Evolutionary conservation across 2,113 vertebrate genomes (phyloP), one percentile per base, ranked within the genome.

Genomic region (Daphoenositta chrysoptera): DNA sequence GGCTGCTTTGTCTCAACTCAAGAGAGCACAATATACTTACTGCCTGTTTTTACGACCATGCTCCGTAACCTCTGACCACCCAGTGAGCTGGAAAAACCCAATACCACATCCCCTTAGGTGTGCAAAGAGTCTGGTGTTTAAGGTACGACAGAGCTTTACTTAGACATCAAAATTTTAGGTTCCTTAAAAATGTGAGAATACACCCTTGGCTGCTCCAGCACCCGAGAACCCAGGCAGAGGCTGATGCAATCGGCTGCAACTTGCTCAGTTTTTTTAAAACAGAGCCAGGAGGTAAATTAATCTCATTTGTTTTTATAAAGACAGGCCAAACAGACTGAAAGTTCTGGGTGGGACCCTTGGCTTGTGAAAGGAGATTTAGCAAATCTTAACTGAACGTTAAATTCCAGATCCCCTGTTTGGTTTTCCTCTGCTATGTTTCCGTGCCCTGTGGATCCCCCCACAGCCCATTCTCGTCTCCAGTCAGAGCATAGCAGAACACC

Each of bases 231-330:
- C 48, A 86, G 82, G 70, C 73, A 72, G 70, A 70, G 70, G 79
- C 90, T 94, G 94, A 96, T 95, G 94, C 85, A 96, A 92, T 86
- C 19, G 0, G 6, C 60, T 93, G 87, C 76, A 96, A 94, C 71
- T 88, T 71, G 47, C 58, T 91, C 84, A 28, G 31, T 8, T 72
- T 78, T 80, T 45, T 77, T 44, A 51, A 51, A 91, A 58, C 1
- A 1, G 35, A 96, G 75, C 87, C 87, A 91, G 54, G 50, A 94
- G 18, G 45, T 88, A 88, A 87, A 83, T 71, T 77, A 1, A 40
- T 83, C 70, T 85, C 15, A 5, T 76, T 85, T 24, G 7, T 35
- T 15, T 76, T 76, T 42, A 45, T 28, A 47, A 76, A 89, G 21
- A 80, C 33, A 85, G n/a, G 53, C 53, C 45, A 93, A 71, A 82